Base-by-base conservation (phyloP, 2,888 invertebrate species). In the Leptopterna dolabrata region DNA sequence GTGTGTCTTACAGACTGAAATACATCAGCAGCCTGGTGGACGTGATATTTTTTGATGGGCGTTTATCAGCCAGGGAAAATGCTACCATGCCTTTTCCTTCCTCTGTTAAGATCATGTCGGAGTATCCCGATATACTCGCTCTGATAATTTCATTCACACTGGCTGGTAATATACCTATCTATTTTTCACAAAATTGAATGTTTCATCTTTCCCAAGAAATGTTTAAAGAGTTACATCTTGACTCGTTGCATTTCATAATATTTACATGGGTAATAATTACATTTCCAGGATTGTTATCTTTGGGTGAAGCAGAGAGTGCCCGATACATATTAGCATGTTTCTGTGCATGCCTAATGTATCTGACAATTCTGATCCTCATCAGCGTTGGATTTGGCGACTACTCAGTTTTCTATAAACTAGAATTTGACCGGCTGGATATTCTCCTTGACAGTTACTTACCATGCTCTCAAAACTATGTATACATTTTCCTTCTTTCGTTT, bases 381-480 rank as follows among this genome's bases (percentile, higher is more conserved):
- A 70, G 24, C 41, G 27, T 55, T 83, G 82, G 82, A 1, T 83
- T 70, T 30, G 41, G 63, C 13, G 36, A 63, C 24, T 83, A 29
- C 16, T 41, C 55, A 11, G 30, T 63, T 9, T 83, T 70, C 29
- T 27, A 9, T 7, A n/a, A 30, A 4, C 3, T 83, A 3, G 30
- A 63, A n/a, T 9, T 83, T 29, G 70, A 70, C 36, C 29, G 82
- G n/a, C 36, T 63, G n/a, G 82, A 83, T 70, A 19, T 63, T 13
- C n/a, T 83, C 30, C 41, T 83, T 7, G 30, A 30, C 41, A 19
- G 30, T 7, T 63, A 36, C 36, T 11, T 70, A 36, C 70, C 70
- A 1, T 83, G 82, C 41, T 51, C 82, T 70, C 82, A 83, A 19
- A 30, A 83, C 82, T 83, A 63, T 19, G 63, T 83, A 0, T 83